These are phyloP conservation scores for Gonioctena quinquepunctata DNA, from an alignment of 1,140 invertebrate genomes.

Conservation along the genomic window DNA sequence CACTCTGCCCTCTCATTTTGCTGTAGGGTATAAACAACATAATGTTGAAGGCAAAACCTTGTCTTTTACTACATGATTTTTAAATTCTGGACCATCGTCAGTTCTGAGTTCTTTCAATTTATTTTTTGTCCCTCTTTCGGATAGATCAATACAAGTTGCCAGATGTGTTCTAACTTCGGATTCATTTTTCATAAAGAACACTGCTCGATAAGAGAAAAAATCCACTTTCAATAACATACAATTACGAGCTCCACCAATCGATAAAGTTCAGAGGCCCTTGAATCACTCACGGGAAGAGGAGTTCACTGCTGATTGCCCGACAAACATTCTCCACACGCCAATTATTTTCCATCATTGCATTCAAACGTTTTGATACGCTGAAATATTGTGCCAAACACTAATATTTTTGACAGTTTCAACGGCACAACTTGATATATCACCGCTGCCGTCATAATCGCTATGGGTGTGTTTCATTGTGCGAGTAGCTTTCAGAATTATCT, in stretches of 20 bases:
- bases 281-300: background rate
- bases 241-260: constrained; percentile 46
- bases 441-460: background rate
- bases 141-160: constrained; percentile 47
- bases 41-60: constrained; percentile 52
- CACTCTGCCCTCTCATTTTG: constrained; percentile 58
- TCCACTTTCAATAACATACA: constrained; percentile 52
- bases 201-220: constrained; percentile 34
- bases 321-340: constrained; percentile 1
- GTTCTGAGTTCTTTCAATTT: constrained; percentile 50
- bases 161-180: constrained; percentile 30
- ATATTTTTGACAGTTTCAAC: too few species aligned
- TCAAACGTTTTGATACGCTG: background rate
- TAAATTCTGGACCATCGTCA: constrained; percentile 57
- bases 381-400: too few species aligned
- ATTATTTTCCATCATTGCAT: constrained; percentile 4
- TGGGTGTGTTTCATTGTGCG: background rate
- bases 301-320: background rate
- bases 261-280: constrained; percentile 5
- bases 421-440: background rate
- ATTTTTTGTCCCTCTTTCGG: constrained; percentile 46
- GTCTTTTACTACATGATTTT: constrained; percentile 48
- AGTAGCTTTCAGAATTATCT: too few species aligned
- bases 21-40: constrained; percentile 55
- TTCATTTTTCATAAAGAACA: constrained; percentile 42